Evolutionary conservation across 2,113 vertebrate species (phyloP).

Genomic region (Chlorodrepanis virens): DNA sequence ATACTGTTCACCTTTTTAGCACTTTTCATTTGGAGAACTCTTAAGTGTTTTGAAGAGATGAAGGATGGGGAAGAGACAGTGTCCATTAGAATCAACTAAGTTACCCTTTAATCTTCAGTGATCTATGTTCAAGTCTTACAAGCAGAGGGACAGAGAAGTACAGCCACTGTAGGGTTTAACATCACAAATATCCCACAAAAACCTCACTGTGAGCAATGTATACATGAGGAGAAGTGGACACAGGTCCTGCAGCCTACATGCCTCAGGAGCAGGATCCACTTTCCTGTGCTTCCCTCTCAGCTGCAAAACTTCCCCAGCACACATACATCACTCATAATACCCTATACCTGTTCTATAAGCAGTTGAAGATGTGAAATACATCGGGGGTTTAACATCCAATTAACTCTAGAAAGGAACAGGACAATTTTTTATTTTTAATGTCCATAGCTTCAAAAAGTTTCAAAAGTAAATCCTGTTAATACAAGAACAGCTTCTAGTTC

Average conservation of each 20-base stretch:
- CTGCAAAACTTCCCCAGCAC: background rate
- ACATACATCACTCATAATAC: too few relatives aligned
- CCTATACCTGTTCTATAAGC: background rate
- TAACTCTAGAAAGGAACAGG: background rate
- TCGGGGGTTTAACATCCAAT: background rate
- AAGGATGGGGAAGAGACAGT: background rate
- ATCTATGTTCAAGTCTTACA: background rate
- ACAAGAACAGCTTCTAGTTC: background rate
- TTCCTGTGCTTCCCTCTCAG: background rate
- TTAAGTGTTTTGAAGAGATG: background rate
- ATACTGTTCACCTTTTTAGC: background rate
- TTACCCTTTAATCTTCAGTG: background rate
- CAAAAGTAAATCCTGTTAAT: background rate
- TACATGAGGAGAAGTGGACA: fast-evolving
- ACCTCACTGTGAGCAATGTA: background rate
- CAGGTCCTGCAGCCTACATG: background rate
- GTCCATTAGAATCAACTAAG: background rate
- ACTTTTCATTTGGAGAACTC: background rate
- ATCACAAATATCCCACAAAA: background rate
- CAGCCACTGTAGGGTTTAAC: background rate
- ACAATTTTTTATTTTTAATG: background rate
- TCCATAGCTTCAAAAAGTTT: background rate
- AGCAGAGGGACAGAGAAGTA: background rate
- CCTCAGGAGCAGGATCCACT: background rate
- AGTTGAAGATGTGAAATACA: background rate